These are phyloP conservation scores for Apis florea DNA, from an alignment of 1,140 invertebrate species.

Conservation along the genomic window DNA sequence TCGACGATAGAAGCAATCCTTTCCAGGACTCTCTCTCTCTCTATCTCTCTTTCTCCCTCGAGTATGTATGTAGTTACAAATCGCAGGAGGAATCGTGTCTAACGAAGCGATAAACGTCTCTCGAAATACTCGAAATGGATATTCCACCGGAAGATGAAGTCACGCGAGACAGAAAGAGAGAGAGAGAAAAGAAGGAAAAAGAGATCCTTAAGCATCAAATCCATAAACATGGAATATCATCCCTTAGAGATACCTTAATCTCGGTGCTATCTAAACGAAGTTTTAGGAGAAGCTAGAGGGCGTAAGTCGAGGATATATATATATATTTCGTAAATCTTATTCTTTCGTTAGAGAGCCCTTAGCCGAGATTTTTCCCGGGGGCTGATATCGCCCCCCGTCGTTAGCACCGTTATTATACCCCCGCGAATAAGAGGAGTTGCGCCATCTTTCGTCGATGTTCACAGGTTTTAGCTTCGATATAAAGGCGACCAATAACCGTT, in stretches of 20 bases:
- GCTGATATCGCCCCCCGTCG: conserved; percentile 11
- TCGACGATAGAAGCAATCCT: neutral
- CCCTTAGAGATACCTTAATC: neutral
- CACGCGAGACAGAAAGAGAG: no score
- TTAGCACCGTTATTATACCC: conserved; percentile 43
- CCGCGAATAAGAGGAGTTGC: conserved; percentile 14
- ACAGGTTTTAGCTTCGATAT: conserved; percentile 25
- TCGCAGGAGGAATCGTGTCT: neutral
- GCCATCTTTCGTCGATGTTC: conserved; percentile 1
- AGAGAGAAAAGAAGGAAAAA: no score
- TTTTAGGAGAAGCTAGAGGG: neutral
- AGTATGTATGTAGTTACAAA: neutral
- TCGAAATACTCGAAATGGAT: no score
- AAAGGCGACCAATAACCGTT: conserved; percentile 35
- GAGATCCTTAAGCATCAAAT: no score
- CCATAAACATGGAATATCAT: neutral
- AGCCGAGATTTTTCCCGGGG: conserved; percentile 20
- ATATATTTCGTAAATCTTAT: conserved; percentile 7
- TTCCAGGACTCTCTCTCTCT: neutral
- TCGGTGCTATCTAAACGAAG: neutral
- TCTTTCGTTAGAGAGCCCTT: conserved; percentile 17
- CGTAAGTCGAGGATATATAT: conserved; percentile 13
- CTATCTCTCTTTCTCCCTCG: no score
- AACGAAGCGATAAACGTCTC: neutral
- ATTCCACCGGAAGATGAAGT: no score